Evolutionary conservation across 2,113 vertebrate species (phyloP).

Genomic region (Proterorhinus semilunaris): DNA sequence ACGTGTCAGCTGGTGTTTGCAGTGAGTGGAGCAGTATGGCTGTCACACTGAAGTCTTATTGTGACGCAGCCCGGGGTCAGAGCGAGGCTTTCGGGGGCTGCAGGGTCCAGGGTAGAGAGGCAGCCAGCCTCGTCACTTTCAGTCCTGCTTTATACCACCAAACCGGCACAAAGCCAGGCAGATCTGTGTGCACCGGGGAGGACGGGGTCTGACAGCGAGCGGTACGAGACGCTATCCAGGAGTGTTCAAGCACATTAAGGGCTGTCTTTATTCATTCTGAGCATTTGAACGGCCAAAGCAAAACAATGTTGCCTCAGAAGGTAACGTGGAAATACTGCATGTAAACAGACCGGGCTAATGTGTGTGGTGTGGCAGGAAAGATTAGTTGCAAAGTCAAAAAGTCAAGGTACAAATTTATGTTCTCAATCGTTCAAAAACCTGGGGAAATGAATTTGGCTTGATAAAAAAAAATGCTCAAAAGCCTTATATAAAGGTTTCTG

Average conservation of each 20-base stretch:
- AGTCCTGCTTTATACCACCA: slow-evolving; percentile 16
- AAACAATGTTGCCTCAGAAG: not conserved
- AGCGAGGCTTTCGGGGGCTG: slow-evolving; percentile 18
- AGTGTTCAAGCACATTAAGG: not conserved
- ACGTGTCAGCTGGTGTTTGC: slow-evolving; percentile 63
- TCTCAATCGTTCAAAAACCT: too few species aligned
- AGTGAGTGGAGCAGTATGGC: slow-evolving; percentile 57
- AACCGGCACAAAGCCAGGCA: slow-evolving; percentile 30
- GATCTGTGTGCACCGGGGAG: slow-evolving; percentile 1
- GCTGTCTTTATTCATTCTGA: not conserved
- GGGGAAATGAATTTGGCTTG: too few species aligned
- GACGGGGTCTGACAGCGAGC: slow-evolving; percentile 34
- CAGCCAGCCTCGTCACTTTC: slow-evolving; percentile 62
- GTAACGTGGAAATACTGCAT: not conserved
- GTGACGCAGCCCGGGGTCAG: slow-evolving; percentile 54
- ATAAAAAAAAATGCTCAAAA: too few species aligned
- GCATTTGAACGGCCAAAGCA: too few species aligned
- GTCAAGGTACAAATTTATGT: too few species aligned
- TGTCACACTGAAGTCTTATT: slow-evolving; percentile 67
- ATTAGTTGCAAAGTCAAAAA: not conserved
- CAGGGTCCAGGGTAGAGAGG: slow-evolving; percentile 32
- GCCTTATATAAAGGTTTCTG: too few species aligned
- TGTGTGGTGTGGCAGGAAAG: not conserved
- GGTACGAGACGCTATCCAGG: not conserved
- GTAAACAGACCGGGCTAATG: not conserved